Percentiles rank a stretch among this genome's conserved stretches.
Conservation (phyloP, 2,113 vertebrate genomes). For the Scalopus aquaticus region DNA sequence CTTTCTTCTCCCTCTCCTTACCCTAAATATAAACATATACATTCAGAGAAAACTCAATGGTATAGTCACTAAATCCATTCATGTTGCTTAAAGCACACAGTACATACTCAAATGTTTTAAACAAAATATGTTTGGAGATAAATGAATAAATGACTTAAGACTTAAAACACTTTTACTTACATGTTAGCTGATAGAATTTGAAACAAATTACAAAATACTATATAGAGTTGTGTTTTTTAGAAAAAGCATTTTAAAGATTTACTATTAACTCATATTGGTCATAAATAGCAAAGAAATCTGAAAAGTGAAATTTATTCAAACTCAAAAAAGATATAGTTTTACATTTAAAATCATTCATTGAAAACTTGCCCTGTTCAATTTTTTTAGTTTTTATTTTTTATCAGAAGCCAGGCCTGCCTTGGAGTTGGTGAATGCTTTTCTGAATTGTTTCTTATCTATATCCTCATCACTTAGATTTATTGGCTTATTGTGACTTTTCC, state of each 20-base stretch:
- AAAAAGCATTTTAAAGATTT: conserved; percentile 65
- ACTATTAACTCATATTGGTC: neutral
- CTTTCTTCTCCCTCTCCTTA: neutral
- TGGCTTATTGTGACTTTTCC: neutral
- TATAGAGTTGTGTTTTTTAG: conserved; percentile 75
- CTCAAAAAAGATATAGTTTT: conserved; percentile 67
- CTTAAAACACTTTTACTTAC: conserved; percentile 72
- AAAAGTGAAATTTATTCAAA: neutral
- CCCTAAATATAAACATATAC: neutral
- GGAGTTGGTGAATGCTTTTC: neutral
- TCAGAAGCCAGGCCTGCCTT: neutral
- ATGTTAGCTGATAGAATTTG: conserved; percentile 54
- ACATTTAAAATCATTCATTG: conserved; percentile 58
- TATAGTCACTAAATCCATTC: conserved; percentile 63
- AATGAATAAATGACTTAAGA: conserved; percentile 61
- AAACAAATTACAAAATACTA: conserved; percentile 3
- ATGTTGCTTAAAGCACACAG: conserved; percentile 58
- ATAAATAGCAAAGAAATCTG: neutral
- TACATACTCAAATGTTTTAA: neutral
- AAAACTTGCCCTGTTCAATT: conserved; percentile 66
- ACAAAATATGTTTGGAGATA: neutral
- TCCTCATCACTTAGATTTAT: neutral
- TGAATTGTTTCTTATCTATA: neutral
- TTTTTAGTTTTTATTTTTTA: neutral
- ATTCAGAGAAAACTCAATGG: conserved; percentile 46